phyloP scores from a whole-genome alignment of 2,113 vertebrate genomes.

The Garra rufa region DNA sequence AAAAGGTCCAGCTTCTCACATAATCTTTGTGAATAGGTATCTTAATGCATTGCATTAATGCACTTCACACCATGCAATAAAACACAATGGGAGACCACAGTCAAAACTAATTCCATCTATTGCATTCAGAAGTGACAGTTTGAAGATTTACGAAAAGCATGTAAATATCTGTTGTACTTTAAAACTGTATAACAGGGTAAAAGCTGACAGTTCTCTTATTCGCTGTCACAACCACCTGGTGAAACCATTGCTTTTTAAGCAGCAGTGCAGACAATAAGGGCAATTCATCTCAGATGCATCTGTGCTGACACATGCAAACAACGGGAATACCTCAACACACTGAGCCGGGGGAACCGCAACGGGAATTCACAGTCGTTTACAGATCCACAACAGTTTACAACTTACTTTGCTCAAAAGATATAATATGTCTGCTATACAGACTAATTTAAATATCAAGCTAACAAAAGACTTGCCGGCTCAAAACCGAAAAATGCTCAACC shows the following conservation, averaged over 20 bases:
- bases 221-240: conserved; percentile 11
- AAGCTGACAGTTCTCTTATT: background rate
- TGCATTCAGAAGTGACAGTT: background rate
- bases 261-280: background rate
- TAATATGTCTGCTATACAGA: background rate
- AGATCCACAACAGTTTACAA: background rate
- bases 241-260: background rate
- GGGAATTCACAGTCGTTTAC: background rate
- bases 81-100: background rate
- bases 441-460: background rate
- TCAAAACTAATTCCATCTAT: background rate
- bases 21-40: background rate
- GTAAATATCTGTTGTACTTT: background rate
- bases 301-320: background rate
- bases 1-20: conserved; percentile 4
- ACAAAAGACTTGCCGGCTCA: background rate
- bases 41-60: background rate
- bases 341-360: background rate
- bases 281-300: background rate
- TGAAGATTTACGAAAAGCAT: background rate
- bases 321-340: background rate
- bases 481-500: background rate
- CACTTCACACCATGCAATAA: background rate
- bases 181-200: background rate
- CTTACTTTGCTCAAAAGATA: background rate